Evolutionary conservation across 2,888 invertebrate genomes (phyloP).

Genomic region (Frankliniella intonsa): DNA sequence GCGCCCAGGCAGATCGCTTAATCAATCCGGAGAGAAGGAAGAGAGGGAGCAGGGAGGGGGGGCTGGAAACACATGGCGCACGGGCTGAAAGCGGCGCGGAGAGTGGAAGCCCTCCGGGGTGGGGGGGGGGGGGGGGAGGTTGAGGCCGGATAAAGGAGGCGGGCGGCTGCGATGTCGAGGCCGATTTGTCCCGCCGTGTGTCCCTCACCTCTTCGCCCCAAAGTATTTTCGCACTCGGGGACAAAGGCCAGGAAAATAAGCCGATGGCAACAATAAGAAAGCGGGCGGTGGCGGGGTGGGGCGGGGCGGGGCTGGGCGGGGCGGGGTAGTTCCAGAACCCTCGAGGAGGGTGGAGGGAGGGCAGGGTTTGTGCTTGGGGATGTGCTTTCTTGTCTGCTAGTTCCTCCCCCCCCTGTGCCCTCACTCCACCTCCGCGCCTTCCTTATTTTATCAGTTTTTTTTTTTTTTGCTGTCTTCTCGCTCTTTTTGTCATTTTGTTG

Average conservation of each 20-base stretch:
- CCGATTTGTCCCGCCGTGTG: not conserved
- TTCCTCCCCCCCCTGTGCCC: not conserved
- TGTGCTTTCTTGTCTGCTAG: not conserved
- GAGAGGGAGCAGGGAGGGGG: not conserved
- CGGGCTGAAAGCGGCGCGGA: not conserved
- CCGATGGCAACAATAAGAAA: slow-evolving; percentile 12
- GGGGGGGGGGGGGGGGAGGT: too few species aligned
- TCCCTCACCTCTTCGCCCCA: not conserved
- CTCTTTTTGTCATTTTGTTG: not conserved
- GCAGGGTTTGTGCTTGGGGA: too few species aligned
- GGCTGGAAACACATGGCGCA: not conserved
- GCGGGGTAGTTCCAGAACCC: too few species aligned
- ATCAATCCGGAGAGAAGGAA: not conserved
- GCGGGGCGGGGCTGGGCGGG: not conserved
- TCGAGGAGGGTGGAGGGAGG: too few species aligned
- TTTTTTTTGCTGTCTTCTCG: not conserved
- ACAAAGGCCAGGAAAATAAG: slow-evolving; percentile 17
- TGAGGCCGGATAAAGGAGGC: too few species aligned
- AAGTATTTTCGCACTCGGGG: slow-evolving; percentile 17
- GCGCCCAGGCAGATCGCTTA: not conserved
- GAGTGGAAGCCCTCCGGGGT: too few species aligned
- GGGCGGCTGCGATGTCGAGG: not conserved
- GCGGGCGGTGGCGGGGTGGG: not conserved
- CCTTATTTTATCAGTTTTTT: not conserved
- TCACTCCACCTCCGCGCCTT: not conserved